Base-by-base conservation (phyloP, 2,113 vertebrate species). In the Solea senegalensis region DNA sequence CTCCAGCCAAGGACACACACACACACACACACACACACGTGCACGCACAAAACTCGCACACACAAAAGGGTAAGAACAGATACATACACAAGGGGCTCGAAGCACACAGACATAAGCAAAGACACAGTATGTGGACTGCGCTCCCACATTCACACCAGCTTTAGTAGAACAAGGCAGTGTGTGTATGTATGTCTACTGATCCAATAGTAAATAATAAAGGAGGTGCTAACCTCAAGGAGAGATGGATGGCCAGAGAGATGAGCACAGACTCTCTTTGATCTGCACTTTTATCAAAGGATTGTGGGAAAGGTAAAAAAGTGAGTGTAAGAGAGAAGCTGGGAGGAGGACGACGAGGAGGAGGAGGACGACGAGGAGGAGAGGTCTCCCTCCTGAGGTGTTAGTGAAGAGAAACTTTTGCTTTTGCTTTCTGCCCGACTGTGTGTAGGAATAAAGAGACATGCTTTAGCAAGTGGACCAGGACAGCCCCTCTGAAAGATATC, bases 281-380 rank as follows among this genome's bases (percentile, higher is more conserved):
- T 90, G 86, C 86, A 88, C 87, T 88, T 91, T 89, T 93, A 81
- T 90, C 88, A 93, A 92, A 92, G 82, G 87, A 90, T 79, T 88
- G 89, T 72, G 74, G 82, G 81, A 89, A 88, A 84, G 83, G 84
- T 86, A 81, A 79, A 86, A 67, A 81, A 84, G 83, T 69, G 73
- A 80, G 71, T 75, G 85, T 53, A 62, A 83, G 71, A 82, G 82
- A 83, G 83, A 81, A 79, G 64, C 81, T 78, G 83, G 78, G 56
- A 65, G 59, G 62, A 82, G 80, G 65, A 58, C 68, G 76, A 65
- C 63, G 59, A 69, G 86, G 61, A 56, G 75, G 73, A 62, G 64
- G 60, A 68, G 67, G 64, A 81, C 80, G 58, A 78, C n/a, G 52
- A 28, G 13, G 54, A 10, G 14, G 72, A 67, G 80, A 83, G 86